Base-by-base conservation (phyloP, 53 echinoderm and acorn worm species). In the Apostichopus leukothele region DNA sequence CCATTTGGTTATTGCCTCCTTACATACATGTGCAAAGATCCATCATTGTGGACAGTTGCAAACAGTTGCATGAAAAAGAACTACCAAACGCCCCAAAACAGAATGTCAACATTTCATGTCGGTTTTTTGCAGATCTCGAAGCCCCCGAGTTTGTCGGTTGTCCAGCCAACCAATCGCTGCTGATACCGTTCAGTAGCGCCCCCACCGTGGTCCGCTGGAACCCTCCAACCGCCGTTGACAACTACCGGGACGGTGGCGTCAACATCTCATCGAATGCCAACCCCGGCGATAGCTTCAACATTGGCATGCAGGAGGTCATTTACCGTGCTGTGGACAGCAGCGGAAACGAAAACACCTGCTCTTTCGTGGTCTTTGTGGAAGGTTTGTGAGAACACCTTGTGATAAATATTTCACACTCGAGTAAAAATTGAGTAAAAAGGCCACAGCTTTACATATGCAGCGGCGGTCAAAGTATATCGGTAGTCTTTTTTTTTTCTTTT, bases 281-380 rank as follows among this genome's bases (percentile, higher is more conserved):
- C 19, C 76, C 89, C 4, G 90, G 90, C 3, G 90, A 88, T 4
- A 51, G 16, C 39, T 83, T 88, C 26, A 63, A 13, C 6, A 50
- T 92, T 11, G 93, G 93, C 66, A 53, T 25, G 11, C 53, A 83
- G 8, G 68, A 26, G 13, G 77, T 92, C 57, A 77, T 76, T 23
- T 92, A 92, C 52, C 88, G 88, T 6, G 90, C 88, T 3, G 67
- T 10, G 3, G 93, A 92, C 80, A 80, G 74, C 12, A 88, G 90
- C 19, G 84, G 88, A 16, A 92, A 92, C 19, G 22, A 52, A 23
- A 83, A 53, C 7, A 76, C 68, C 14, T 92, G 91, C 76, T 53
- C 18, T 12, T 86, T 86, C 27, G 9, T 21, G 5, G 50, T 86
- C 5, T 63, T n/a, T 68, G 86, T 86, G 26, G 71, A 66, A 86